Evolutionary conservation across 2,888 invertebrate species (phyloP).

Genomic region (Apodemia mormo): DNA sequence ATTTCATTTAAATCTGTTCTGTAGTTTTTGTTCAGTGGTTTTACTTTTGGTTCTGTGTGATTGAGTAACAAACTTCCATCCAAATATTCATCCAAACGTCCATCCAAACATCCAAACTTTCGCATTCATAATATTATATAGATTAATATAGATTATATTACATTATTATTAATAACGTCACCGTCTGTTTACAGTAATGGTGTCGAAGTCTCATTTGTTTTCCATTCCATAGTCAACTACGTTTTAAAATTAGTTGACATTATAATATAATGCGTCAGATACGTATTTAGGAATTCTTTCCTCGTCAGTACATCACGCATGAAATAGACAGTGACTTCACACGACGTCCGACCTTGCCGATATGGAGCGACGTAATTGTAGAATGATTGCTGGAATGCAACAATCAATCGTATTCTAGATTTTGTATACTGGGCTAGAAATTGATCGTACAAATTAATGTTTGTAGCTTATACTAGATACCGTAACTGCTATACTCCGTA

Average conservation of each 20-base stretch:
- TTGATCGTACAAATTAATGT: too few species aligned
- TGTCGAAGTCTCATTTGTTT: constrained; percentile 1
- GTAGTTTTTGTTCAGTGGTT: too few species aligned
- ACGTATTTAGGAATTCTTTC: constrained; percentile 43
- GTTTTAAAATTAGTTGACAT: constrained; percentile 13
- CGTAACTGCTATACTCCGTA: too few species aligned
- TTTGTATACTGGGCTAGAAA: neutral
- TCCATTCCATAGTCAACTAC: constrained; percentile 1
- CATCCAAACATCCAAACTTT: too few species aligned
- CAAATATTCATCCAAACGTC: too few species aligned
- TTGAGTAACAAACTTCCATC: too few species aligned
- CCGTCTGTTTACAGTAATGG: neutral
- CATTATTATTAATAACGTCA: neutral
- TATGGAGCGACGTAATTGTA: constrained; percentile 73
- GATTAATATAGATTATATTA: too few species aligned
- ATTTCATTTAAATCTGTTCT: too few species aligned
- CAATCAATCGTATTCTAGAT: constrained; percentile 54
- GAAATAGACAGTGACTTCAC: constrained; percentile 61
- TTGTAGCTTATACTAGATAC: too few species aligned
- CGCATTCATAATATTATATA: too few species aligned
- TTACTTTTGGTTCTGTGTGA: too few species aligned
- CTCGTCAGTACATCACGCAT: constrained; percentile 46
- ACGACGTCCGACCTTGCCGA: constrained; percentile 65
- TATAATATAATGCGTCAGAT: constrained; percentile 22
- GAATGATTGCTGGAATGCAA: constrained; percentile 65